Base-by-base conservation (phyloP, 2,797 vertebrate species). In the Sebastiscus tertius region DNA sequence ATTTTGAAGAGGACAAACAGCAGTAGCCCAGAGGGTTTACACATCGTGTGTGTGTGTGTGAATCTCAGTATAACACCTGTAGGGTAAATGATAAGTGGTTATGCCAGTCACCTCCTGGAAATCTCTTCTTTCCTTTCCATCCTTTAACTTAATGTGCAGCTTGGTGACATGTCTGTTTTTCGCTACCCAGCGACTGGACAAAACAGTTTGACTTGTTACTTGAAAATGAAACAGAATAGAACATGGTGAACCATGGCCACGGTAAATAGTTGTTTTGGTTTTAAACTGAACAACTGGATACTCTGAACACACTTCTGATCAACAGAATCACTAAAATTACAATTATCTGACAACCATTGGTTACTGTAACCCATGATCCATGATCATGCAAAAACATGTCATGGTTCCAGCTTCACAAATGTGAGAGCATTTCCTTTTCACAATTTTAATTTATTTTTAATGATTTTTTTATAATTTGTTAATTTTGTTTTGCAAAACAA, bases 1-100 rank as follows among this genome's bases (percentile, higher is more conserved):
- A 36, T 75, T 62, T 62, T 72, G 5, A 66, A 39, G 24, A 26
- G 26, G 31, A 70, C 42, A 27, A 46, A 67, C 54, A 52, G 61
- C 22, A 31, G 18, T 27, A 22, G 33, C 60, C 20, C 12, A 10
- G 5, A 61, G 58, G 61, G 31, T 81, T 70, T 61, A 49, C 46
- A 49, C 42, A 46, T 46, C 3, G 42, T 7, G 31, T 33, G 33
- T 52, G n/a, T 55, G 22, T 31, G 56, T 85, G 75, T 66, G 58
- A 68, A 63, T 76, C 49, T 63, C 62, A 46, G 22, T 39, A 27
- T 65, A 55, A 64, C 60, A 74, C 31, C 42, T 80, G 31, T 24
- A 33, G 39, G 42, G 59, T 73, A 55, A 73, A 68, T 63, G 20
- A 69, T n/a, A 77, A 64, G 42, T n/a, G 1, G 8, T 63, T 52